Percentiles rank a stretch among this genome's conserved stretches.
phyloP scores from a whole-genome alignment of 2,888 invertebrate species.

The Heteropelma amictum region DNA sequence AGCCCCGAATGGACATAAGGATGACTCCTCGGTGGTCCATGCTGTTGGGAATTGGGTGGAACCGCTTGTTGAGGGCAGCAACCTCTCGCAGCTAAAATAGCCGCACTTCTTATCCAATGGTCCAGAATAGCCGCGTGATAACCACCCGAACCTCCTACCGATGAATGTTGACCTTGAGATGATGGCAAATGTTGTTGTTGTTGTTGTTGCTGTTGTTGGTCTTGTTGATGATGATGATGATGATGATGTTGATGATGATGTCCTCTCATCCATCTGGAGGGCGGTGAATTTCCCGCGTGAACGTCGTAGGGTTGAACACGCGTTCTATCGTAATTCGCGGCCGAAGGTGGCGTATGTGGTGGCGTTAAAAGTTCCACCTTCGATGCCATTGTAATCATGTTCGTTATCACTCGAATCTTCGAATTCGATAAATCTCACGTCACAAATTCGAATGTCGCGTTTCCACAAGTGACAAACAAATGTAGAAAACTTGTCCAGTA shows the following conservation, averaged over 20 bases:
- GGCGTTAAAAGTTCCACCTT: slow-evolving; percentile 75
- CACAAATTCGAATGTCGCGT: background rate
- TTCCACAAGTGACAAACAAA: background rate
- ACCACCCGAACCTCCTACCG: slow-evolving; percentile 51
- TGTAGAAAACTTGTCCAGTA: background rate
- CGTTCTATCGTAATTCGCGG: slow-evolving; percentile 43
- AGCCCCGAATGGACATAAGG: slow-evolving; percentile 65
- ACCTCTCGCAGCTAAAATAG: slow-evolving; percentile 69
- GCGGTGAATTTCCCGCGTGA: slow-evolving; percentile 48
- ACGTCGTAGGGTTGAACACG: slow-evolving; percentile 36
- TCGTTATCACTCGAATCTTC: no score
- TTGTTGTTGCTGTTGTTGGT: slow-evolving; percentile 49
- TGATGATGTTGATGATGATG: slow-evolving; percentile 45
- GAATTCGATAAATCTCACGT: background rate
- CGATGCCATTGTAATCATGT: slow-evolving; percentile 66
- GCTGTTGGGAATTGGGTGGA: slow-evolving; percentile 71
- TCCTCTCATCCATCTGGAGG: slow-evolving; percentile 66
- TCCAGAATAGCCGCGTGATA: slow-evolving; percentile 70
- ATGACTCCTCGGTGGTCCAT: slow-evolving; percentile 69
- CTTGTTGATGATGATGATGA: slow-evolving; percentile 44
- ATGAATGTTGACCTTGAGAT: slow-evolving; percentile 56
- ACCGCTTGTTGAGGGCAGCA: slow-evolving; percentile 78
- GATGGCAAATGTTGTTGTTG: slow-evolving; percentile 55
- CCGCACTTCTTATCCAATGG: slow-evolving; percentile 73
- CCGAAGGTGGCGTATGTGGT: slow-evolving; percentile 72